Percentiles rank a stretch among this genome's conserved stretches.
These are phyloP conservation scores for Drosophila truncata DNA, from an alignment of 1,140 invertebrate species.

Conservation along the genomic window DNA sequence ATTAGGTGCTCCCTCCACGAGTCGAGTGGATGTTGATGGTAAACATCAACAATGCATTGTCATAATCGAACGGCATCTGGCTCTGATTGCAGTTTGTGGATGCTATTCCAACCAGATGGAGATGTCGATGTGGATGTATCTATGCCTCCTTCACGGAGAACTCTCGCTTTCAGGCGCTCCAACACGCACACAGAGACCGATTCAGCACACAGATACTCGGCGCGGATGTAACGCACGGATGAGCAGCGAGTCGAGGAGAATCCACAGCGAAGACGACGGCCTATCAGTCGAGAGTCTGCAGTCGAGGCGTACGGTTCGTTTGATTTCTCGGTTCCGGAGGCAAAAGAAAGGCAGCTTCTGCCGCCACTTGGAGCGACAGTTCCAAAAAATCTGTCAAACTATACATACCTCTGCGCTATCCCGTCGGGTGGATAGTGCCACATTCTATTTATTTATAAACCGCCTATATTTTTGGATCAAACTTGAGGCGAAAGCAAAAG, in stretches of 20 bases:
- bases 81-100: constrained; percentile 44
- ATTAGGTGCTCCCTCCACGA: constrained; percentile 15
- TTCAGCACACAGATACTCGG: constrained; percentile 19
- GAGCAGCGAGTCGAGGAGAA: constrained; percentile 63
- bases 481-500: constrained; percentile 52
- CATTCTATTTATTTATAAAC: constrained; percentile 59
- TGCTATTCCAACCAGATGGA: constrained; percentile 11
- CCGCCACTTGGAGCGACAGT: constrained; percentile 70
- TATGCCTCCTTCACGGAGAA: constrained; percentile 17
- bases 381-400: constrained; percentile 70
- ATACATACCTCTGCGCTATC: constrained; percentile 42
- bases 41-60: constrained; percentile 35
- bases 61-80: constrained; percentile 35
- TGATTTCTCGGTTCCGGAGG: constrained; percentile 34
- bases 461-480: constrained; percentile 57
- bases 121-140: constrained; percentile 18
- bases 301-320: constrained; percentile 69
- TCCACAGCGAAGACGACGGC: constrained; percentile 34
- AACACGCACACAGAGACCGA: constrained; percentile 14
- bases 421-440: constrained; percentile 43
- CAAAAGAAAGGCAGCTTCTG: constrained; percentile 18
- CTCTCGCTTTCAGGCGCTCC: constrained; percentile 41
- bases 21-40: constrained; percentile 22
- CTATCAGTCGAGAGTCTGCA: constrained; percentile 71
- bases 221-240: constrained; percentile 30